Evolutionary conservation across 2,797 vertebrate genomes (phyloP).

Genomic region (Zenarchopterus dispar): DNA sequence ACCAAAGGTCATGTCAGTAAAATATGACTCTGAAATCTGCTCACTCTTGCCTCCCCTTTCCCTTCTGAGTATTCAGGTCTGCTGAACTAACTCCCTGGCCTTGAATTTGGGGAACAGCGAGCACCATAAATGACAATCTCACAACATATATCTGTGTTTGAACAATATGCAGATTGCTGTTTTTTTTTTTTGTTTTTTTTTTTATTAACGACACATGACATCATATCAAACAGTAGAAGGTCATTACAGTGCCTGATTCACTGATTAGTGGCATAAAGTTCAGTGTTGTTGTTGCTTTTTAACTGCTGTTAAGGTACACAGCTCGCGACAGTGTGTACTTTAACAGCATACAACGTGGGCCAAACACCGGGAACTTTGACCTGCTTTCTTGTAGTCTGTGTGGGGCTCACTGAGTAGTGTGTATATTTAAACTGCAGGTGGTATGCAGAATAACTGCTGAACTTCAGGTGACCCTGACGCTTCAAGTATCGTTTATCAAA

Average conservation of each 20-base stretch:
- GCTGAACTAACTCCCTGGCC: constrained; percentile 36
- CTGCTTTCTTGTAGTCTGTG: constrained; percentile 5
- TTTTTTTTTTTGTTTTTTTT: too few relatives aligned
- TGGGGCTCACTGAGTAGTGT: constrained; percentile 18
- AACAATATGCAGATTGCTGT: neutral
- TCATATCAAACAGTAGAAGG: neutral
- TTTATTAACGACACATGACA: neutral
- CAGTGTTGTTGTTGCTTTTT: constrained; percentile 24
- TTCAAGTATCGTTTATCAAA: neutral
- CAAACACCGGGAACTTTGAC: constrained; percentile 38
- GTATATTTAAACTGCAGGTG: constrained; percentile 27
- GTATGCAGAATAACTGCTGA: constrained; percentile 24
- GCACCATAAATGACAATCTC: neutral
- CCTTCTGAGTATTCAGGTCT: constrained; percentile 8
- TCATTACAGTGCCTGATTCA: neutral
- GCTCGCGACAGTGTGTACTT: neutral
- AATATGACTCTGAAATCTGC: constrained; percentile 64
- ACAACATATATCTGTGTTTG: constrained; percentile 9
- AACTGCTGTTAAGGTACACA: constrained; percentile 10
- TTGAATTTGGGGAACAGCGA: constrained; percentile 54
- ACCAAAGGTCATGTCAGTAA: constrained; percentile 72
- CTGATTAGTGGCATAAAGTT: constrained; percentile 31
- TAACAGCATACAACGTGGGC: constrained; percentile 4
- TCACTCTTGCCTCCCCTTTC: constrained; percentile 9
- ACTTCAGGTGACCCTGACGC: constrained; percentile 21